A percentile compares a stretch with the other conserved stretches of the same genome.
These are phyloP conservation scores for Oppia nitens DNA, from an alignment of 1,140 invertebrate species.

Conservation along the genomic window DNA sequence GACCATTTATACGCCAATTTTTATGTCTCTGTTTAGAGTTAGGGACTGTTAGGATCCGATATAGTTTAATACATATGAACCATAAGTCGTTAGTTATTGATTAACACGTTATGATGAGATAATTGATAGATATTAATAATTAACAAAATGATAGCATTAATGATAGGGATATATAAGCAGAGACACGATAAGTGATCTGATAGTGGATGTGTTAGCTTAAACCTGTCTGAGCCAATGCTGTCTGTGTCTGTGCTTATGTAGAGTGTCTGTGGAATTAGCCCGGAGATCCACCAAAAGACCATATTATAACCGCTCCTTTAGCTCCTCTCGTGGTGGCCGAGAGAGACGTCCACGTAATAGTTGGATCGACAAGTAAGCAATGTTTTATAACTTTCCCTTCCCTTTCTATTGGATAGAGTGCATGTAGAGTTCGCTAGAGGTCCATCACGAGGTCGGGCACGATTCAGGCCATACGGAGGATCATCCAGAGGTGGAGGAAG, in stretches of 20 bases:
- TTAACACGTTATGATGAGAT: not conserved
- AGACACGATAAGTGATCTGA: not conserved
- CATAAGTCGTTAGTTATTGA: not conserved
- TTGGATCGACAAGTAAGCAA: slow-evolving; percentile 13
- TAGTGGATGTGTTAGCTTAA: not conserved
- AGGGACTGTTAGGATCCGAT: not conserved
- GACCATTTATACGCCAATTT: slow-evolving; percentile 1
- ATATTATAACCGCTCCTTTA: not conserved
- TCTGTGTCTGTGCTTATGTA: not conserved
- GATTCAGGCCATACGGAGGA: slow-evolving; percentile 7
- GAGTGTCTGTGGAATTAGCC: not conserved
- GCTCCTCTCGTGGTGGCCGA: not conserved
- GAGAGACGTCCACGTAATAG: slow-evolving; percentile 1
- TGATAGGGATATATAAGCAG: not conserved
- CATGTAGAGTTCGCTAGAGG: slow-evolving; percentile 28
- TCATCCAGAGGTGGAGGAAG: slow-evolving; percentile 15
- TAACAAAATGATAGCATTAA: not conserved
- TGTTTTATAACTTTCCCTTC: not conserved
- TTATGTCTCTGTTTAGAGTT: not conserved
- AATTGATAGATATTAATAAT: not conserved
- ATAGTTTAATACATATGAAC: too few species aligned
- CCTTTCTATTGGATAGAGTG: slow-evolving; percentile 19
- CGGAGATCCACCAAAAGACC: not conserved
- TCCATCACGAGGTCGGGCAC: slow-evolving; percentile 20
- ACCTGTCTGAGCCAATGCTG: not conserved